A percentile compares a stretch with the other conserved stretches of the same genome.
Conservation (phyloP, 2,888 invertebrate genomes). For the Acanthopleura granulata region DNA sequence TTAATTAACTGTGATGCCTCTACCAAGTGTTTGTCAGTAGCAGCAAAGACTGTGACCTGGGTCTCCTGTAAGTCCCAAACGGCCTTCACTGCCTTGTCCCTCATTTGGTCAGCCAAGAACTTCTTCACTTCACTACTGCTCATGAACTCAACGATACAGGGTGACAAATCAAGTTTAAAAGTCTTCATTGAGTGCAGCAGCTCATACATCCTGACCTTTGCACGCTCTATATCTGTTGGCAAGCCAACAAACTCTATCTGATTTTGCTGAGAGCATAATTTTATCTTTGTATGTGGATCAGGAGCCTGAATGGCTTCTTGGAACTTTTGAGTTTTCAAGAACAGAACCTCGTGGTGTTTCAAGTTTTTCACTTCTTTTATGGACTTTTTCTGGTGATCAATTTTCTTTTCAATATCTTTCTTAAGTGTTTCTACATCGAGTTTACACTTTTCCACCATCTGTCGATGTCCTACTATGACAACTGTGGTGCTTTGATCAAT, state of each 20-base stretch:
- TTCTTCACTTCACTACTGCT: background rate
- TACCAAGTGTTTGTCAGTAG: background rate
- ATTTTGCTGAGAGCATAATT: background rate
- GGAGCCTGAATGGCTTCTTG: background rate
- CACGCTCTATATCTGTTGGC: background rate
- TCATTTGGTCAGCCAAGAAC: background rate
- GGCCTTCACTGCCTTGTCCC: background rate
- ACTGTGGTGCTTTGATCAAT: background rate
- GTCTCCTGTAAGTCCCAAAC: background rate
- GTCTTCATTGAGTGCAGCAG: background rate
- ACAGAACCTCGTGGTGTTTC: background rate
- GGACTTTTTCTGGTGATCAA: background rate
- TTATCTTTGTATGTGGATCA: no score
- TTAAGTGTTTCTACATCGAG: background rate
- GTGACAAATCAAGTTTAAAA: background rate
- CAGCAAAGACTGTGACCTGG: background rate
- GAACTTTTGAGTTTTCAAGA: background rate
- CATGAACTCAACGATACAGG: background rate
- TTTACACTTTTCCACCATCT: background rate
- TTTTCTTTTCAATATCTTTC: background rate
- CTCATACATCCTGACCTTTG: background rate
- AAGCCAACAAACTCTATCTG: background rate
- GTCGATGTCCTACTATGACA: background rate
- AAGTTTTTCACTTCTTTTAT: background rate
- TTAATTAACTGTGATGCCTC: background rate